Evolutionary conservation across 2,113 vertebrate species (phyloP).

Genomic region (Leptobrachium ailaonicum): DNA sequence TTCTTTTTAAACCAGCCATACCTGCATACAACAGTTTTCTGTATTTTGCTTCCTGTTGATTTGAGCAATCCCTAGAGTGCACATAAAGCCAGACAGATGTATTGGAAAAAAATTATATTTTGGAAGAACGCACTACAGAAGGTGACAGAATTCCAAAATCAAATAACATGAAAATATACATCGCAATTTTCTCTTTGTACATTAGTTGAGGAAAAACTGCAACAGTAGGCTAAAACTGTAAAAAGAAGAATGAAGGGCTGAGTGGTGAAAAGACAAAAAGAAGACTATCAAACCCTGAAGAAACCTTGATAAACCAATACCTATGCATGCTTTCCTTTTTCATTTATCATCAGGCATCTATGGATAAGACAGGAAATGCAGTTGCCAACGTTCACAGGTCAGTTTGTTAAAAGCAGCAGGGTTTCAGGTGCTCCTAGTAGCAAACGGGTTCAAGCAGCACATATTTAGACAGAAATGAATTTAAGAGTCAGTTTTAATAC

Average conservation of each 20-base stretch:
- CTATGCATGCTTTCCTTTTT: slow-evolving; percentile 83
- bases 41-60: too few relatives aligned
- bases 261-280: slow-evolving; percentile 56
- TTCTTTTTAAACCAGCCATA: too few relatives aligned
- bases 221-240: slow-evolving; percentile 73
- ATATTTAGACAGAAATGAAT: background rate
- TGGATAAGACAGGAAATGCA: slow-evolving; percentile 65
- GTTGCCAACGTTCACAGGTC: slow-evolving; percentile 59
- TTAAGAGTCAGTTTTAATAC: background rate
- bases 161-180: slow-evolving; percentile 99
- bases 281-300: slow-evolving; percentile 72
- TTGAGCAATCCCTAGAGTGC: too few relatives aligned
- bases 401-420: slow-evolving; percentile 57
- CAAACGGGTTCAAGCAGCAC: slow-evolving; percentile 59
- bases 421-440: slow-evolving; percentile 62
- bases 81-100: slow-evolving; percentile 65
- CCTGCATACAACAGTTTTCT: too few relatives aligned
- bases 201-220: slow-evolving; percentile 82
- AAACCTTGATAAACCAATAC: slow-evolving; percentile 72
- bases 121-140: slow-evolving; percentile 96
- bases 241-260: slow-evolving; percentile 52
- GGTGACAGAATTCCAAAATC: slow-evolving; percentile 92
- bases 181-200: slow-evolving; percentile 96
- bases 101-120: slow-evolving; percentile 96
- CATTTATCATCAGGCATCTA: slow-evolving; percentile 68